Conservation (phyloP, 2,888 invertebrate genomes). For the Idaea aversata region DNA sequence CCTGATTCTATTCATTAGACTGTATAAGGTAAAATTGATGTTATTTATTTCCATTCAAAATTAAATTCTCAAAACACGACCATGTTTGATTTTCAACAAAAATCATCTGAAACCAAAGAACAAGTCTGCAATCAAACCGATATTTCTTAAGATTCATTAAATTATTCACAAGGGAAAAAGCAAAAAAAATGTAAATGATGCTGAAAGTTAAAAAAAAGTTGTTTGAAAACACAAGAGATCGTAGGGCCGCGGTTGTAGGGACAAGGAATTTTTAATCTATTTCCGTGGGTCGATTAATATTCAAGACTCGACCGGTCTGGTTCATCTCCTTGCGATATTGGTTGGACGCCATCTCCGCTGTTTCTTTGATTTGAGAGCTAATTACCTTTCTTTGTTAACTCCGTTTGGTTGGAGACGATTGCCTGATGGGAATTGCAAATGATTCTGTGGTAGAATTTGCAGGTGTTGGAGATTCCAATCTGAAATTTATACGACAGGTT, state of each 20-base stretch:
- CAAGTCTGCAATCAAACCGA: conserved; percentile 47
- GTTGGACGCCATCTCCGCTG: conserved; percentile 60
- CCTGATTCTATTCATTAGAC: not conserved
- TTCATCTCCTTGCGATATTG: conserved; percentile 79
- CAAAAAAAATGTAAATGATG: conserved; percentile 75
- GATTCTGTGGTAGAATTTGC: conserved; percentile 12
- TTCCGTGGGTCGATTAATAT: conserved; percentile 80
- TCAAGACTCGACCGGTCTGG: conserved; percentile 78
- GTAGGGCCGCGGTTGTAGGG: conserved; percentile 59
- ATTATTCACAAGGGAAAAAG: conserved; percentile 74
- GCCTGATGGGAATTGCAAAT: conserved; percentile 25
- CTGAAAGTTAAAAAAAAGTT: conserved; percentile 75
- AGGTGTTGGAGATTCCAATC: conserved; percentile 17
- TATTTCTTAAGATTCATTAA: conserved; percentile 75
- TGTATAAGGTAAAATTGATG: not conserved
- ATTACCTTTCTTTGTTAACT: conserved; percentile 69
- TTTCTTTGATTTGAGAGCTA: conserved; percentile 73
- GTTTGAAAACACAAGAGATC: conserved; percentile 73
- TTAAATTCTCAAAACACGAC: conserved; percentile 18
- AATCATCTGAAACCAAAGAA: conserved; percentile 23
- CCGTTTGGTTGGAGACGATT: conserved; percentile 34
- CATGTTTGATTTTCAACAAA: conserved; percentile 11
- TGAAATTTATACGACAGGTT: conserved; percentile 16
- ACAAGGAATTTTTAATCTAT: conserved; percentile 81
- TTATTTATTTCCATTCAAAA: not conserved